These are phyloP conservation scores for Icerya purchasi DNA, from an alignment of 2,888 invertebrate genomes.

Conservation along the genomic window DNA sequence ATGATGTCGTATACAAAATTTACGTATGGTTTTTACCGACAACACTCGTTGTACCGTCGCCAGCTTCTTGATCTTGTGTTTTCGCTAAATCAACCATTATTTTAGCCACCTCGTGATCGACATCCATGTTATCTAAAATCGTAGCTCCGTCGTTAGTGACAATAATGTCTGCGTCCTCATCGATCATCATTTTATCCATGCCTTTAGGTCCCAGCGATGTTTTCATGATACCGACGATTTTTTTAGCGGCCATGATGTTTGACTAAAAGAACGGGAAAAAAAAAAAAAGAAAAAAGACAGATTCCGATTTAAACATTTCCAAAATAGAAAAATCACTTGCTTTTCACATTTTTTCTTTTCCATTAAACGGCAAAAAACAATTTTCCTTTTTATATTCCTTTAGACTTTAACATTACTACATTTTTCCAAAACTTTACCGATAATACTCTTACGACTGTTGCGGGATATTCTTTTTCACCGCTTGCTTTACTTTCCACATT, in stretches of 20 bases:
- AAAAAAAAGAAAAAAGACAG: background rate
- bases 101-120: slow-evolving; percentile 95
- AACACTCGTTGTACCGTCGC: slow-evolving; percentile 97
- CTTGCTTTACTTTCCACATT: no score
- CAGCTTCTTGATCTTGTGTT: slow-evolving; percentile 98
- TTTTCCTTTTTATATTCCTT: no score
- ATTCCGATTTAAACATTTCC: no score
- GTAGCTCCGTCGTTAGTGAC: slow-evolving; percentile 99
- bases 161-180: slow-evolving; percentile 87
- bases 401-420: no score
- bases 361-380: no score
- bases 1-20: no score
- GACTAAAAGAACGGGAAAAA: slow-evolving; percentile 40
- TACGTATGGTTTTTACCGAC: no score
- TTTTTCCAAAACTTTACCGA: no score
- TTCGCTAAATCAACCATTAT: slow-evolving; percentile 93
- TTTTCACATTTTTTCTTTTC: no score
- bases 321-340: no score
- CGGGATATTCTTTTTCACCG: no score
- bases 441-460: no score
- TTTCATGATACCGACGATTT: slow-evolving; percentile 68
- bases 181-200: slow-evolving; percentile 93
- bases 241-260: slow-evolving; percentile 89
- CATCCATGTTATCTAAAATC: slow-evolving; percentile 95
- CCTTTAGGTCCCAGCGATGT: slow-evolving; percentile 94